Conservation (phyloP, 30 jellyfish, hydroid and myxozoan genomes). For the Catostylus mosaicus region DNA sequence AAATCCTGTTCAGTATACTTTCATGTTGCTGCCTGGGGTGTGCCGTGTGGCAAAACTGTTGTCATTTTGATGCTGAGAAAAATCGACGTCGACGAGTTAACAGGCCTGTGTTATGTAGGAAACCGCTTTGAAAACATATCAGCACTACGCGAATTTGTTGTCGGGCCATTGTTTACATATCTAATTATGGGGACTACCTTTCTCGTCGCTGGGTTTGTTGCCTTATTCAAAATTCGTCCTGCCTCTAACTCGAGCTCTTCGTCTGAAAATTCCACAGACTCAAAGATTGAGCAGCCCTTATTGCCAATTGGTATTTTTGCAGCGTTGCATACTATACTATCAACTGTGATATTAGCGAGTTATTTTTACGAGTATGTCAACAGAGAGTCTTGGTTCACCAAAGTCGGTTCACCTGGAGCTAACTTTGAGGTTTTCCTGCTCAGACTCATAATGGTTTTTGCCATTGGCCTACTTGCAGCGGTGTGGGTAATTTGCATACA, state of each 20-base stretch:
- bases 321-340: slow-evolving; percentile 76
- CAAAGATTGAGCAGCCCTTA: slow-evolving; percentile 67
- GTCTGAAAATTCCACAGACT: slow-evolving; percentile 45
- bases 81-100: slow-evolving; percentile 94
- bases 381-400: slow-evolving; percentile 86
- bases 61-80: slow-evolving; percentile 83
- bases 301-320: slow-evolving; percentile 85
- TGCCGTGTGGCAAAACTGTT: slow-evolving; percentile 91
- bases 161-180: slow-evolving; percentile 94
- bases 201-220: slow-evolving; percentile 87
- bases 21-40: slow-evolving; percentile 98
- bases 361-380: slow-evolving; percentile 95
- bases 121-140: slow-evolving; percentile 91
- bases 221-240: slow-evolving; percentile 78
- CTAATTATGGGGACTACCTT: slow-evolving; percentile 91
- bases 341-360: slow-evolving; percentile 88
- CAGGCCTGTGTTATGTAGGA: slow-evolving; percentile 98
- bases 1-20: slow-evolving; percentile 71
- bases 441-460: slow-evolving; percentile 81
- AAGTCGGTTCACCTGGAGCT: slow-evolving; percentile 90
- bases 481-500: slow-evolving; percentile 85
- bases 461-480: slow-evolving; percentile 84
- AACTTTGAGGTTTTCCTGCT: slow-evolving; percentile 87
- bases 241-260: slow-evolving; percentile 44
- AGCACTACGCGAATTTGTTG: slow-evolving; percentile 89